Base-by-base conservation (phyloP, 2,888 invertebrate species). In the Pecten maximus region DNA sequence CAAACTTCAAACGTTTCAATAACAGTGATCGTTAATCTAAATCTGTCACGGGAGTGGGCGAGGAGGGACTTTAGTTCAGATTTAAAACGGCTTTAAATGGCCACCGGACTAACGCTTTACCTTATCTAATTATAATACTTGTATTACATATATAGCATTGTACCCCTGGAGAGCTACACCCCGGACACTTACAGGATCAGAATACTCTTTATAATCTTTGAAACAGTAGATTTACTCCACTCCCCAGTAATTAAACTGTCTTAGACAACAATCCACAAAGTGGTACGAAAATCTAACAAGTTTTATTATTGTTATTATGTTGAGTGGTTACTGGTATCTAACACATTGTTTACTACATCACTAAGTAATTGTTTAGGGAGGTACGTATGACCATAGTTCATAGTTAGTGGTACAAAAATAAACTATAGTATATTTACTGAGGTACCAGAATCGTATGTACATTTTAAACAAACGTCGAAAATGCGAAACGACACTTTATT, bases 1-100 rank as follows among this genome's bases (percentile, higher is more conserved):
- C 35, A 74, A 74, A 74, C 74, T 74, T 74, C 74, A 74, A 74
- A 74, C 28, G 74, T 74, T 74, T 74, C 28, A 74, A 74, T 74
- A 35, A 35, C 74, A 0, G 8, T 35, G 28, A 6, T 74, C 74
- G 35, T 74, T 74, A 74, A 35, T 74, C 28, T 74, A 74, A 74
- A 74, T 35, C 74, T 74, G 28, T 74, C 28, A 74, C 8, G 28
- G 74, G 74, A 35, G 74, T 74, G 74, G 60, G 74, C 15, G 74
- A 74, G 74, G 74, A 16, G 28, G 74, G 74, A 35, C 28, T 15
- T 74, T 12, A 74, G 74, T 74, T 3, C 74, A 15, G 74, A 74
- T 74, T 74, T 35, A 10, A 28, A 28, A 74, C 4, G 10, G 35
- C 16, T 28, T 74, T 28, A 2, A 74, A 28, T 74, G 74, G 28